phyloP scores from a whole-genome alignment of 2,797 vertebrate genomes.

The Myoxocephalus aenaeus region DNA sequence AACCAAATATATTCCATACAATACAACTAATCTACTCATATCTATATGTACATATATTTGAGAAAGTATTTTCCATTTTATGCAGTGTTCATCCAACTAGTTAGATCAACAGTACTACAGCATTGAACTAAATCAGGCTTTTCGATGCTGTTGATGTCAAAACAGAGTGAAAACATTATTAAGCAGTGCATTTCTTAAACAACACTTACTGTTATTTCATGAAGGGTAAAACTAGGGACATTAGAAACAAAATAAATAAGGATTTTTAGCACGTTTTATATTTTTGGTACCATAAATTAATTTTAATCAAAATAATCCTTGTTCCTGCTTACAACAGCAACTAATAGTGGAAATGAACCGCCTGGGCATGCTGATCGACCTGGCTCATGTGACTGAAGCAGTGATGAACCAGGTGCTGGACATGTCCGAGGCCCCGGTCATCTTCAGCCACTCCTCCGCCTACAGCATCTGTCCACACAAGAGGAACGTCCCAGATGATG shows the following conservation, averaged over 20 bases:
- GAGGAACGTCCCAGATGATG: constrained; percentile 91
- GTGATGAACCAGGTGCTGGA: constrained; percentile 88
- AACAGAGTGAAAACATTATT: background rate
- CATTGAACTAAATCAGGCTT: background rate
- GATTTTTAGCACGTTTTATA: background rate
- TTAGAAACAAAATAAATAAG: background rate
- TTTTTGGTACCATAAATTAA: background rate
- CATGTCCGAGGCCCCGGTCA: constrained; percentile 88
- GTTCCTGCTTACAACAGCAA: constrained; percentile 66
- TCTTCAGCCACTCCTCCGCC: constrained; percentile 97
- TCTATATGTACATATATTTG: background rate
- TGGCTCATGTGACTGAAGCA: constrained; percentile 88
- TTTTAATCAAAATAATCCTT: background rate
- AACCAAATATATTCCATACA: background rate
- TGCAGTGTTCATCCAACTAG: background rate
- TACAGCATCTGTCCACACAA: constrained; percentile 81
- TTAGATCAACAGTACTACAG: background rate
- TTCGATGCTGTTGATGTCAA: background rate
- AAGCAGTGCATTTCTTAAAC: background rate
- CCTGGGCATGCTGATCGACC: constrained; percentile 92
- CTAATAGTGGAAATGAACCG: constrained; percentile 94
- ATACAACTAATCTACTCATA: background rate
- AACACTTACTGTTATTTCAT: background rate
- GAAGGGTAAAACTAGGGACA: background rate
- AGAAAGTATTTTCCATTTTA: background rate